Conservation (phyloP, 2,113 vertebrate genomes). For the Varanus salvator region DNA sequence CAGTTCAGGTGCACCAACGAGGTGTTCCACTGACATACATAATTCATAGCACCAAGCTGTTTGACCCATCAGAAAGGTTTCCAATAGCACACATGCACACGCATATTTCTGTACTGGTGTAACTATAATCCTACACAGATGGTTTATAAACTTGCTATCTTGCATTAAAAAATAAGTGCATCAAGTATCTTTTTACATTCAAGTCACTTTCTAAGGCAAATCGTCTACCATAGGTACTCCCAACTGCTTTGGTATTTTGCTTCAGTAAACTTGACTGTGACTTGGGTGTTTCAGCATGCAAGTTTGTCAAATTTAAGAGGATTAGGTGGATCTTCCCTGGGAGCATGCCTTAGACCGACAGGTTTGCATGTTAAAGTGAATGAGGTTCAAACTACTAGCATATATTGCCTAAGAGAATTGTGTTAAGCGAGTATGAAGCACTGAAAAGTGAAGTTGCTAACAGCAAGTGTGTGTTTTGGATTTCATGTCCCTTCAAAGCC, state of each 20-base stretch:
- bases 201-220: conserved; percentile 93
- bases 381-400: conserved; percentile 65
- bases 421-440: conserved; percentile 65
- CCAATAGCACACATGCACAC: conserved; percentile 67
- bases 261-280: conserved; percentile 78
- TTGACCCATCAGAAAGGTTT: conserved; percentile 72
- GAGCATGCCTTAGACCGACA: conserved; percentile 80
- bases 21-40: conserved; percentile 20
- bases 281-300: conserved; percentile 77
- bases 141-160: conserved; percentile 81
- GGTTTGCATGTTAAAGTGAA: conserved; percentile 64
- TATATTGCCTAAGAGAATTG: conserved; percentile 67
- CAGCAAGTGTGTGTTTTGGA: conserved; percentile 67
- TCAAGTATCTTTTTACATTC: conserved; percentile 93
- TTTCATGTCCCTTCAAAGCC: conserved; percentile 68
- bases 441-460: conserved; percentile 70
- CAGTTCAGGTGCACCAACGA: conserved; percentile 56
- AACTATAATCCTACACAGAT: conserved; percentile 79
- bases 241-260: conserved; percentile 88
- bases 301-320: conserved; percentile 73
- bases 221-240: conserved; percentile 81
- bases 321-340: conserved; percentile 68
- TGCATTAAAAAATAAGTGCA: conserved; percentile 86
- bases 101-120: conserved; percentile 71
- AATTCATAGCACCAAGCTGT: conserved; percentile 70